These are phyloP conservation scores for Ameiurus melas DNA, from an alignment of 2,113 vertebrate species.

Conservation along the genomic window DNA sequence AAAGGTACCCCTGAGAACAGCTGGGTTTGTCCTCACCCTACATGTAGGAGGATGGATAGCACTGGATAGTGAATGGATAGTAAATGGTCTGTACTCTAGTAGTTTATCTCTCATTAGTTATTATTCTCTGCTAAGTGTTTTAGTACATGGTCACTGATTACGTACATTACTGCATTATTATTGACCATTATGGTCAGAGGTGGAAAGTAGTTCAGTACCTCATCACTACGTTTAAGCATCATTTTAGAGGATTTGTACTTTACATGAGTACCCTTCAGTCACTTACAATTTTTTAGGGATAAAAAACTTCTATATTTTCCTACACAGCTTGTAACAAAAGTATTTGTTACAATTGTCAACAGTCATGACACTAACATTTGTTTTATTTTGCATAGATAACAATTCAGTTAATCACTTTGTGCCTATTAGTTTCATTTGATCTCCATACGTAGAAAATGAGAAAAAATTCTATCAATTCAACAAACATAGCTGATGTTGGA, in stretches of 20 bases:
- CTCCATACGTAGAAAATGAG: not conserved
- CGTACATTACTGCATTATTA: not conserved
- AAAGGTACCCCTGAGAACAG: slow-evolving; percentile 26
- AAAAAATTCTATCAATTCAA: not conserved
- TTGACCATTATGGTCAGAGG: not conserved
- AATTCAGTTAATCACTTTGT: not conserved
- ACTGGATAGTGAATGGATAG: too few species aligned
- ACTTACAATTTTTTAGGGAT: not conserved
- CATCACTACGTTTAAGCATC: not conserved
- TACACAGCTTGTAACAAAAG: not conserved
- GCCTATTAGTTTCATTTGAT: not conserved
- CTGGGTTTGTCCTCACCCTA: not conserved
- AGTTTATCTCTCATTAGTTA: not conserved
- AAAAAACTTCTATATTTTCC: not conserved
- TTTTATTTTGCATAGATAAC: not conserved
- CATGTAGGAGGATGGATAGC: slow-evolving; percentile 16
- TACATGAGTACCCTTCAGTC: not conserved
- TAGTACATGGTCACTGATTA: not conserved
- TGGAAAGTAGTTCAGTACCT: not conserved
- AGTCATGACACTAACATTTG: not conserved
- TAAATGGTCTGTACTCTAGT: not conserved
- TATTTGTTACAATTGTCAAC: not conserved
- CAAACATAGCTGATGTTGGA: not conserved
- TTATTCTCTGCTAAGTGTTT: not conserved
- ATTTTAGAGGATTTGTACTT: not conserved